Conservation (phyloP, 1,140 invertebrate genomes). For the Liolophura sinensis region DNA sequence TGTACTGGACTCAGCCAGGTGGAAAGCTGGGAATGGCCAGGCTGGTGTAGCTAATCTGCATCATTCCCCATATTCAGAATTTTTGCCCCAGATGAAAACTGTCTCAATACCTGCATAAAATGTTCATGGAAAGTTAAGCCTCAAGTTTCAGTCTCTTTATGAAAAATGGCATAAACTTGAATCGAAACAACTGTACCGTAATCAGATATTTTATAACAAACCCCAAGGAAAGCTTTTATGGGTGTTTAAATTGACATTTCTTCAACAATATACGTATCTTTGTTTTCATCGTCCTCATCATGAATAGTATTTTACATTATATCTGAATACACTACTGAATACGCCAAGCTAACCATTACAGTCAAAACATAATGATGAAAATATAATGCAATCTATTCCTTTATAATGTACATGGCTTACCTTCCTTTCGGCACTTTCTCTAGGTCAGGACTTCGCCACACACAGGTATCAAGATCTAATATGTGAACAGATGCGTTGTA, state of each 20-base stretch:
- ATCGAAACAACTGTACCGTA: too few relatives aligned
- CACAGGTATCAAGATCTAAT: slow-evolving; percentile 16
- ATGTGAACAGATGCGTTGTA: slow-evolving; percentile 33
- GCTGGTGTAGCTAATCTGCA: too few relatives aligned
- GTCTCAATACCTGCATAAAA: too few relatives aligned
- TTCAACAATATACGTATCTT: background rate
- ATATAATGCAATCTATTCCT: background rate
- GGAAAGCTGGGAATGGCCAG: too few relatives aligned
- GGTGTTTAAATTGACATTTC: background rate
- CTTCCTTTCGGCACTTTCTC: slow-evolving; percentile 12
- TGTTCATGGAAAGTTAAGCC: too few relatives aligned
- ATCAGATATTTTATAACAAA: too few relatives aligned
- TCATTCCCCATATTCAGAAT: too few relatives aligned
- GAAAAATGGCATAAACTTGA: too few relatives aligned
- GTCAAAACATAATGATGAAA: background rate
- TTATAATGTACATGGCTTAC: slow-evolving; percentile 3
- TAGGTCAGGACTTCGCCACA: slow-evolving; percentile 20
- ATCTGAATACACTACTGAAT: background rate
- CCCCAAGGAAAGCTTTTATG: too few relatives aligned
- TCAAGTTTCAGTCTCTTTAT: too few relatives aligned
- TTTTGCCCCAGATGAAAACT: too few relatives aligned
- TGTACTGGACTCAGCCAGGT: too few relatives aligned
- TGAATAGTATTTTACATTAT: background rate
- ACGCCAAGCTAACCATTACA: background rate
- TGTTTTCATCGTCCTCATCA: background rate